Evolutionary conservation across 2,797 vertebrate species (phyloP).

Genomic region (Acanthis flammea): DNA sequence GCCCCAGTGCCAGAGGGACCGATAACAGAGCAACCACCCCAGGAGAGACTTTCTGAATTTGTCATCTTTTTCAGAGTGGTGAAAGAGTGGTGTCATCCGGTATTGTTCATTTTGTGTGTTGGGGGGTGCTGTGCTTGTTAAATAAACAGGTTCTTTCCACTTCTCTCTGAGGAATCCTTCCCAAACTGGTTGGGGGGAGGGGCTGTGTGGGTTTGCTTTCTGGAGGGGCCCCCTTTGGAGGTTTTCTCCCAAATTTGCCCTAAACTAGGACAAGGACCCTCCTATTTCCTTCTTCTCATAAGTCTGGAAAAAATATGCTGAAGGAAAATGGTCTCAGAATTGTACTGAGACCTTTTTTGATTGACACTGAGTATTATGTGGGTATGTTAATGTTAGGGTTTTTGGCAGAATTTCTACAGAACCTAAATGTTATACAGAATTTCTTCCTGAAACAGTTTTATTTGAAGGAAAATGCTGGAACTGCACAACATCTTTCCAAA

Average conservation of each 20-base stretch:
- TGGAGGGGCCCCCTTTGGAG: background rate
- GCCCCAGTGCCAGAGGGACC: background rate
- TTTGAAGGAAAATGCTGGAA: background rate
- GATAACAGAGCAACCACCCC: background rate
- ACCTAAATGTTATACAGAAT: background rate
- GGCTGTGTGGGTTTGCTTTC: no score
- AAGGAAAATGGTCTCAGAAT: background rate
- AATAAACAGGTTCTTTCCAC: background rate
- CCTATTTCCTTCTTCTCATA: background rate
- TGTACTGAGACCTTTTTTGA: background rate
- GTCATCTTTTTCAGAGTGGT: background rate
- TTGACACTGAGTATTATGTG: background rate
- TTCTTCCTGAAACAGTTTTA: background rate
- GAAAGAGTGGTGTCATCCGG: background rate
- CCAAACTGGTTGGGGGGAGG: background rate
- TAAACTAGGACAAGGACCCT: background rate
- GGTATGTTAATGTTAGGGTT: background rate
- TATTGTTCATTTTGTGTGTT: background rate
- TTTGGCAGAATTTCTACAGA: background rate
- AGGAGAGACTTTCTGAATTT: background rate
- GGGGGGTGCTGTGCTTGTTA: background rate
- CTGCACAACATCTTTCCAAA: background rate
- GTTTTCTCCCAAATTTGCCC: background rate
- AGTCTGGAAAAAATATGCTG: background rate
- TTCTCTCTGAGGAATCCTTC: background rate